Evolutionary conservation across 2,113 vertebrate species (phyloP), one percentile per base, ranked within the genome.

Genomic region (Lycocorax pyrrhopterus): DNA sequence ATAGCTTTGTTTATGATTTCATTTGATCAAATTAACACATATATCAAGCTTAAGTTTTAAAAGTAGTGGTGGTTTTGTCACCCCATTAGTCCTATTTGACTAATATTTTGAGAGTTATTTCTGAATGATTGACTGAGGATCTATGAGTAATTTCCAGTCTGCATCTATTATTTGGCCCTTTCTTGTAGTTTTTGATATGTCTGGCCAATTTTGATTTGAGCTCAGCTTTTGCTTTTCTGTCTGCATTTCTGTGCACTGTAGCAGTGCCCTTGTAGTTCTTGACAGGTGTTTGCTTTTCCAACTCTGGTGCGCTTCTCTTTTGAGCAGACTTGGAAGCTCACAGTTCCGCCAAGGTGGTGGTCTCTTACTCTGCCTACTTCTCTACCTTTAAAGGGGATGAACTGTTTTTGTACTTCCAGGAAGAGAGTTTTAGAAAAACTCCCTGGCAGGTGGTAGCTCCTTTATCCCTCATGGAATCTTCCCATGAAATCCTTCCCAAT

Each of bases 251-350:
- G 26, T 56, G 14, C 5, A 23, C 17, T 14, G 5, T 32, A 18
- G 10, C 51, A 71, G 22, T 71, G 51, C 30, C 39, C 39, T 29
- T 43, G 13, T 21, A 18, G 22, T 12, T 47, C 44, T 66, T 51
- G 41, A 32, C 5, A 21, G 11, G 30, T 59, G 11, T 32, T 87
- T 39, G 3, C 39, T 53, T 72, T 88, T 83, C 39, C 39, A 29
- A 0, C n/a, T 29, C 9, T 66, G 39, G 7, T 35, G 32, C 0
- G 0, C 33, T 64, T 71, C 17, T 64, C n/a, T 72, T 77, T 64
- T 53, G 25, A 83, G 29, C 39, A 63, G 29, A 41, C 13, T 71
- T 0, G 0, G 33, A 51, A 71, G 15, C 29, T 60, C 30, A 53
- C 13, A 32, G 20, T 41, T 35, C 26, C 41, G 69, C 16, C 53